Base-by-base conservation (phyloP, 2,113 vertebrate genomes). In the Stigmatopora argus region DNA sequence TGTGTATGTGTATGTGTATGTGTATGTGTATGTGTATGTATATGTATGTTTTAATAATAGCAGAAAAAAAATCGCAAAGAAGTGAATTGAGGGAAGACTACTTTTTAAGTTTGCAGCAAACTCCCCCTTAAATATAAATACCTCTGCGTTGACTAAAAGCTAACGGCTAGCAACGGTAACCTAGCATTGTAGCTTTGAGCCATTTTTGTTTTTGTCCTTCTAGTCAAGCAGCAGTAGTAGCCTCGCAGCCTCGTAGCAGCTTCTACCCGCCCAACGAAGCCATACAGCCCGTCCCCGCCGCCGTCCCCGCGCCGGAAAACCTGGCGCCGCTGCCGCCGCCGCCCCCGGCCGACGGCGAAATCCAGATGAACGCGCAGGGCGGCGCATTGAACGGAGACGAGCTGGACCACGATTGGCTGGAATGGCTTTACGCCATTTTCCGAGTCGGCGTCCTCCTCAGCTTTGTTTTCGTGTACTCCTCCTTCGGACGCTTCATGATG, bases 391-490 rank as follows among this genome's bases (percentile, higher is more conserved):
- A 98, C 0, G 96, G 97, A 1, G 96, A 98, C 5, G 95, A 98
- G 81, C 91, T 96, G 83, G 95, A 99, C 79, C 93, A 92, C 0
- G 96, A 98, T 84, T 99, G 96, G 96, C 89, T 99, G 62, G 96
- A 98, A 90, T 98, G 95, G 96, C 85, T 98, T 85, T 98, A 98
- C 82, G 94, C 93, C 0, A 90, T 97, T 76, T 96, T 94, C 0
- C 92, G 96, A 0, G 94, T 93, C 3, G 93, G 92, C 0, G 92
- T 99, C 61, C 91, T 99, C 44, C 93, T 99, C 56, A 95, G 95
- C 89, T 95, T 99, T 49, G 93, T 99, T 14, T 99, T 97, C 85
- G 97, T 98, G 88, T 98, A 98, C 80, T 98, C 95, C 3, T 97
- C 96, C 13, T 96, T 98, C 55, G 95, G 95, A 74, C 95, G 94